A percentile compares a stretch with the other conserved stretches of the same genome.
phyloP scores from a whole-genome alignment of 2,888 invertebrate genomes.

The Pachycephus smyrnensis region DNA sequence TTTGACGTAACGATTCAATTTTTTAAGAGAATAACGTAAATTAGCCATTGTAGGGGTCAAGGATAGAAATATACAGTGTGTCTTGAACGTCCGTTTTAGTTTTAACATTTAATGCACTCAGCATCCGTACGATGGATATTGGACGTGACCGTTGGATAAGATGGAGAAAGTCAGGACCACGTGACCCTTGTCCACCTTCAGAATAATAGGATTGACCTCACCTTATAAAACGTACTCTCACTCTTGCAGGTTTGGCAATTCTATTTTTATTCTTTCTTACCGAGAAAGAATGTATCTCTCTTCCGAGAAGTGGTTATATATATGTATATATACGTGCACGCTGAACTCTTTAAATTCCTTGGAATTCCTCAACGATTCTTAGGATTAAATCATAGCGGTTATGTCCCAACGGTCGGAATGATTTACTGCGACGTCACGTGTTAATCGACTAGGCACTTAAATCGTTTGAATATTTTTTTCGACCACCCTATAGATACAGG shows the following conservation, averaged over 20 bases:
- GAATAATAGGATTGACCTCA: background rate
- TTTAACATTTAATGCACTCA: background rate
- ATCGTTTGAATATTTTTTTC: background rate
- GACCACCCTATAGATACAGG: background rate
- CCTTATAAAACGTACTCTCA: background rate
- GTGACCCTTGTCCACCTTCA: background rate
- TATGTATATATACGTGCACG: background rate
- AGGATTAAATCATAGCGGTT: background rate
- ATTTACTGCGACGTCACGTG: background rate
- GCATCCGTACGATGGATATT: background rate
- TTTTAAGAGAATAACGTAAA: background rate
- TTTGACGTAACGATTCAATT: too few relatives aligned
- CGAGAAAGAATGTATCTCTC: background rate
- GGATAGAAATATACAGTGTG: background rate
- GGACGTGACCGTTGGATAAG: background rate
- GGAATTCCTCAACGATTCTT: background rate
- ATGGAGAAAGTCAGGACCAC: background rate
- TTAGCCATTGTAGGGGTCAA: background rate
- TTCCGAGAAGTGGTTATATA: background rate
- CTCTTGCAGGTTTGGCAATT: background rate
- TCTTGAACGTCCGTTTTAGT: background rate
- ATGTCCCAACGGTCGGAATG: background rate
- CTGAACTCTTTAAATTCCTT: background rate
- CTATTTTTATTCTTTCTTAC: background rate
- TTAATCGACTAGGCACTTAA: background rate